Evolutionary conservation across 2,113 vertebrate species (phyloP).

Genomic region (Mormoops blainvillei): DNA sequence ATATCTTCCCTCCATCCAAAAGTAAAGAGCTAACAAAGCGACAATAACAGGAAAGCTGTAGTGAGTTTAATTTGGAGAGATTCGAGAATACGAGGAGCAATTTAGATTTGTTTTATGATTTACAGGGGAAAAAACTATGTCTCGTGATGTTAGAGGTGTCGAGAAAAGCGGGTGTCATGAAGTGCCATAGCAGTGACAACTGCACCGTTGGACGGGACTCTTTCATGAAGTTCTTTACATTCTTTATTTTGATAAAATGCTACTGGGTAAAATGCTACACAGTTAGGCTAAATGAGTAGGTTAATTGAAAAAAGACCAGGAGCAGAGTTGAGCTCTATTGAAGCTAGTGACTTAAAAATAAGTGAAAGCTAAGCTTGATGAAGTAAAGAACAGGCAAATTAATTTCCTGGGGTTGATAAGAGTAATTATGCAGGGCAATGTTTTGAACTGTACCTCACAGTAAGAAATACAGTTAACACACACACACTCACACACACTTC

Average conservation of each 20-base stretch:
- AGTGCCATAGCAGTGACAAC: rapidly evolving
- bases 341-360: not conserved
- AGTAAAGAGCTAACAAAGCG: constrained; percentile 86
- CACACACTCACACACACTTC: not conserved
- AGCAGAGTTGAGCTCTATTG: not conserved
- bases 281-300: not conserved
- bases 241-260: not conserved
- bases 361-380: not conserved
- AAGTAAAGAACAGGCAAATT: not conserved
- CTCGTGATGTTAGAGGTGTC: rapidly evolving
- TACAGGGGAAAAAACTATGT: not conserved
- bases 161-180: not conserved
- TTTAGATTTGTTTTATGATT: not conserved
- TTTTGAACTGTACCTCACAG: not conserved
- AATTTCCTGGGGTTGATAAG: not conserved
- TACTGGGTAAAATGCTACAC: not conserved
- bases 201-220: not conserved
- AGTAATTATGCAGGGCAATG: not conserved
- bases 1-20: constrained; percentile 93
- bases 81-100: rapidly evolving
- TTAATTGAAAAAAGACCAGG: not conserved
- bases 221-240: not conserved
- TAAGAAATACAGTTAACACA: not conserved
- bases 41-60: not conserved
- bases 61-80: not conserved